Evolutionary conservation across 2,113 vertebrate species (phyloP), one percentile per base, ranked within the genome.

Genomic region (Genyomyrus donnyi): DNA sequence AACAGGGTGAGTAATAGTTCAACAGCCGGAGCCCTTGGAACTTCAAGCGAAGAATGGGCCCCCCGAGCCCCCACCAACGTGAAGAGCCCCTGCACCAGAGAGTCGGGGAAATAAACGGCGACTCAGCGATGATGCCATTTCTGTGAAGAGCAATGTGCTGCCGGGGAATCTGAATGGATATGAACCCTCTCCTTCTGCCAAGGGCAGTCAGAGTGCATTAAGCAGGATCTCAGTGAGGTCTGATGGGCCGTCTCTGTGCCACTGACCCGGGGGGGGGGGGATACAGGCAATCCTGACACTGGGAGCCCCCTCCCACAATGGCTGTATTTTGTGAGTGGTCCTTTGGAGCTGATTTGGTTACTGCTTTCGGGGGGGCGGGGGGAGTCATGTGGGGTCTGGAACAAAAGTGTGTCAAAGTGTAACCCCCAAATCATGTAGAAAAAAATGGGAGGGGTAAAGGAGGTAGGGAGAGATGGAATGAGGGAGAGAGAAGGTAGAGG

Each of bases 151-250:
- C 89, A 91, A 91, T 94, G 91, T 50, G 92, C 93, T 94, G 93
- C 93, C 91, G 93, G 94, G 87, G 95, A 95, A 93, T 93, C 92
- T 93, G 94, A 95, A 94, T 95, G 94, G 94, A 96, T 95, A 95
- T 95, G 94, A 95, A 95, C 95, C 95, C 94, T 94, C 94, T 95
- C 95, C 95, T 94, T 94, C 94, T 94, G 94, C 95, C 91, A 93
- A 96, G 95, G 94, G 93, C 91, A 94, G 95, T 95, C 95, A 94
- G 94, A 92, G 95, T 94, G 93, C 93, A 96, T 96, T 95, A 95
- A 96, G 95, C 93, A n/a, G 94, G 94, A 94, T 94, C 95, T 94
- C 93, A 93, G 93, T 93, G 91, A 93, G 92, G 88, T 92, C 91
- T 95, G 94, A 95, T 95, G 94, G 94, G 93, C 95, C 94, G 94